These are phyloP conservation scores for Megaceryle torquata DNA, from an alignment of 2,113 vertebrate species.

Conservation along the genomic window DNA sequence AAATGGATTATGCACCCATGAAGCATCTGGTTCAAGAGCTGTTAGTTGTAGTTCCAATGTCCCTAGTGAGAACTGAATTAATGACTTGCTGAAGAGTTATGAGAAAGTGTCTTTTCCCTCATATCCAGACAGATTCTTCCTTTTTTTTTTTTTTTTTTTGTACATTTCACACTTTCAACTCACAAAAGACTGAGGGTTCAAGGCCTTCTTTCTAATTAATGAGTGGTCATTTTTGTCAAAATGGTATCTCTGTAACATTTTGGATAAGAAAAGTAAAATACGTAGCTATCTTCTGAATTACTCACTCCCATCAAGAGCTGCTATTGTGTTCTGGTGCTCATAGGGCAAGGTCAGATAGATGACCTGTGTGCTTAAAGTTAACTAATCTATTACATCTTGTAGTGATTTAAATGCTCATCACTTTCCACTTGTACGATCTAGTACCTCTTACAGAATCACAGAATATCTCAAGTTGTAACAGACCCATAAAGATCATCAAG, in stretches of 20 bases:
- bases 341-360: not conserved
- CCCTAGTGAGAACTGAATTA: not conserved
- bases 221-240: not conserved
- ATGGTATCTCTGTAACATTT: accelerated
- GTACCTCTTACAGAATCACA: not conserved
- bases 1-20: not conserved
- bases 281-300: not conserved
- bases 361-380: not conserved
- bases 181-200: not conserved
- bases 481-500: not conserved
- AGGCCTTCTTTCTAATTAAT: not conserved
- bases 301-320: not conserved
- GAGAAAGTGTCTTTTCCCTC: not conserved
- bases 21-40: not conserved
- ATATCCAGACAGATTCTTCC: not conserved
- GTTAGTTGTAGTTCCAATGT: not conserved
- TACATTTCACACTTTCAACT: not conserved
- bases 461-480: not conserved
- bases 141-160: not conserved
- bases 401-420: not conserved
- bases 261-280: not conserved
- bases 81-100: not conserved
- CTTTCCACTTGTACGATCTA: not conserved
- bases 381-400: not conserved
- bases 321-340: not conserved